A percentile compares a stretch with the other conserved stretches of the same genome.
Evolutionary conservation across 2,113 vertebrate genomes (phyloP).

Genomic region (Baryphthengus martii): DNA sequence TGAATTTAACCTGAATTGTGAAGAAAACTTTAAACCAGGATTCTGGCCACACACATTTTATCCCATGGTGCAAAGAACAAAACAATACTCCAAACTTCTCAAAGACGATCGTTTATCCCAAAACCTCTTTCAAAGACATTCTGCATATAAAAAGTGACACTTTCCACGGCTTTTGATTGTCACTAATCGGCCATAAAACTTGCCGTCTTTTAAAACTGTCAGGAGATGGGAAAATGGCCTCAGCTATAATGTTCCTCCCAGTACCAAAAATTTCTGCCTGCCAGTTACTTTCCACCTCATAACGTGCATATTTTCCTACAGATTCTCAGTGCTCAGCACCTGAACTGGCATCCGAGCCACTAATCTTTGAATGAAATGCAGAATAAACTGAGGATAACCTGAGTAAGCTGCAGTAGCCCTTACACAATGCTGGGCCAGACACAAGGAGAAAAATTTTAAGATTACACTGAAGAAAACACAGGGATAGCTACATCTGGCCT

Average conservation of each 20-base stretch:
- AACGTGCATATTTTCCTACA: neutral
- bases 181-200: slow-evolving; percentile 1
- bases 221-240: neutral
- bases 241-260: neutral
- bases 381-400: neutral
- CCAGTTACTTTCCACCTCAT: neutral
- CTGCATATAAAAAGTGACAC: neutral
- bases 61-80: neutral
- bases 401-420: neutral
- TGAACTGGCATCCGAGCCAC: neutral
- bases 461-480: neutral
- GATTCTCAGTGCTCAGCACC: neutral
- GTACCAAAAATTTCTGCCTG: neutral
- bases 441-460: neutral
- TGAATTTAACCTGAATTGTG: neutral
- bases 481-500: neutral
- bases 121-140: neutral
- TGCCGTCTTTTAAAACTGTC: neutral
- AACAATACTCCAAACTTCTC: neutral
- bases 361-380: neutral
- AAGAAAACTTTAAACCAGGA: neutral
- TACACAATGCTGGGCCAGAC: neutral
- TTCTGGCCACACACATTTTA: neutral
- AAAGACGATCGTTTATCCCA: neutral
- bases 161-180: neutral